Evolutionary conservation across 64 coral and sea anemone genomes (phyloP).

Genomic region (Platygyra sinensis): DNA sequence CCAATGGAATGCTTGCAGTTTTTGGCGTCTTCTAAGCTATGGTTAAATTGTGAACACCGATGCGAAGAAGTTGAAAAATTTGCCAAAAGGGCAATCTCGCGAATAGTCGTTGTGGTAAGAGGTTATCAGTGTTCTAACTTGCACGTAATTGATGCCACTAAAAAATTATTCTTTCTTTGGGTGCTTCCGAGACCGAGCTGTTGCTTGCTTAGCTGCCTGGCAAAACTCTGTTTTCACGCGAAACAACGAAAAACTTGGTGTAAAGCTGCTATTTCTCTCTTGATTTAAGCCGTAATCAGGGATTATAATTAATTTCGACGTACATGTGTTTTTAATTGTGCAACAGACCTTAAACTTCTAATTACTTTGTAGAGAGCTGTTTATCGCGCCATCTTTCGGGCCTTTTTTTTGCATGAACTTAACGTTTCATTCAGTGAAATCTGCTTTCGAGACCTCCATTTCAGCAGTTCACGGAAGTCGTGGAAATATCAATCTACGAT

Average conservation of each 20-base stretch:
- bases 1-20: no score
- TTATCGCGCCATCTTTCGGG: background rate
- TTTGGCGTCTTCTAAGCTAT: no score
- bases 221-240: no score
- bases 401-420: background rate
- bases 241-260: no score
- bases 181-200: no score
- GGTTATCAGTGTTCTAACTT: background rate
- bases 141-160: background rate
- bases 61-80: background rate
- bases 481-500: background rate
- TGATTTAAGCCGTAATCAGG: no score
- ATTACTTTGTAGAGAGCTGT: background rate
- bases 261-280: no score
- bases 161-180: background rate
- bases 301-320: no score
- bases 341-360: background rate
- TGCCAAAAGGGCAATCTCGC: background rate
- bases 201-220: no score
- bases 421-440: background rate
- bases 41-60: background rate
- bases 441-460: background rate
- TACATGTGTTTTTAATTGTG: background rate
- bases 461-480: background rate
- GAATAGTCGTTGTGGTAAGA: background rate